Base-by-base conservation (phyloP, 1,140 invertebrate species). In the Oreohelix idahoensis region DNA sequence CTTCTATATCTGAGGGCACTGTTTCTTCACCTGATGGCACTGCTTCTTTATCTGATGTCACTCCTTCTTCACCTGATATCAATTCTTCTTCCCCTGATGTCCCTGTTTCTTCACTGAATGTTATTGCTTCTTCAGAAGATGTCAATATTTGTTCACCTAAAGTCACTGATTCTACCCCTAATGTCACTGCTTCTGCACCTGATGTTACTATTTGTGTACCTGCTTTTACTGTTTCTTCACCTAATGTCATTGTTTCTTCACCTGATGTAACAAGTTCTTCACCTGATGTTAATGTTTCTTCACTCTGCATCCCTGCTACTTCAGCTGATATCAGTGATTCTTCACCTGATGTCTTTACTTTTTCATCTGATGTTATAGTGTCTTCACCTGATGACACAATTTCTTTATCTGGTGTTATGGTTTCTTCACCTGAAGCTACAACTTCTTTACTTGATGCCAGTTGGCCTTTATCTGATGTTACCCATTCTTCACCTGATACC, bases 201-300 rank as follows among this genome's bases (percentile, higher is more conserved):
- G 23, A 38, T 13, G 38, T 15, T 45, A n/a, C 42, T n/a, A n/a
- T 51, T 76, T 49, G 2, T 29, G 2, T 17, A 32, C 29, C 63
- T 32, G 63, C 2, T 66, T 10, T 66, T 10, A 26, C 38, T n/a
- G 38, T 42, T 4, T 26, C 23, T 42, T 42, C 36, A 42, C 23
- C 71, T 73, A 49, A 53, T 51, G 49, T 32, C 26, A 58, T 32
- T 17, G 45, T 35, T 58, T 29, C 29, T 38, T 51, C 51, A 53
- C 17, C 39, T 78, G 11, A 42, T 53, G 51, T 58, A 4, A 29
- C 17, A n/a, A 15, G 0, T 36, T 71, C 26, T 26, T 58, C 26
- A 58, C 26, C 73, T 75, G 73, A 42, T 38, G 73, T 75, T 13
- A 26, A 23, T 13, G 36, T 38, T 73, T 73, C 70, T 36, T 73